Conservation (phyloP, 2,113 vertebrate genomes). For the Fulmarus glacialis region DNA sequence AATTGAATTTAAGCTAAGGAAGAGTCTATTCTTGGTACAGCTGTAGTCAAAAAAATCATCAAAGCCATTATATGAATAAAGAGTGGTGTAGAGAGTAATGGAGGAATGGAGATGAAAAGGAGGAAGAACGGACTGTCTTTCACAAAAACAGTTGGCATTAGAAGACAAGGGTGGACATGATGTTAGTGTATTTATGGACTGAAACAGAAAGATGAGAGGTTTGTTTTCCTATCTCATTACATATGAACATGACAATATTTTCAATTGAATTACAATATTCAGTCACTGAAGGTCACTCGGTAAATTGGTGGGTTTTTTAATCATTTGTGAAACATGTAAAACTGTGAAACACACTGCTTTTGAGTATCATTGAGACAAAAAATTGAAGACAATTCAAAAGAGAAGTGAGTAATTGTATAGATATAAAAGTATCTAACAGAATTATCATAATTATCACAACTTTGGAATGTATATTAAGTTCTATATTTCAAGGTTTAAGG, state of each 20-base stretch:
- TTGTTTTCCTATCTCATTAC: not conserved
- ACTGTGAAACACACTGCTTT: not conserved
- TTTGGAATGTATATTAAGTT: not conserved
- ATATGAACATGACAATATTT: not conserved
- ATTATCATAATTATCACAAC: not conserved
- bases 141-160: not conserved
- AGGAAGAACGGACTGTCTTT: not conserved
- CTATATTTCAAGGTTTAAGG: not conserved
- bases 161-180: not conserved
- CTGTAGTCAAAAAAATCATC: not conserved
- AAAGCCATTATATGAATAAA: not conserved
- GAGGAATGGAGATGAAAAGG: not conserved
- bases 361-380: not conserved
- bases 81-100: not conserved
- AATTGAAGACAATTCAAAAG: not conserved
- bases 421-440: not conserved
- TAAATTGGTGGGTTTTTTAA: not conserved
- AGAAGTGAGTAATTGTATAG: not conserved
- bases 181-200: not conserved
- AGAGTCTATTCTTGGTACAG: not conserved
- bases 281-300: not conserved
- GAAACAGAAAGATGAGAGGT: not conserved
- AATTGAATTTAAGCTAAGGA: not conserved
- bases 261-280: not conserved
- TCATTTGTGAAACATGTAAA: not conserved